These are phyloP conservation scores for Anguilla marmorata DNA, from an alignment of 2,797 vertebrate genomes.

Conservation along the genomic window DNA sequence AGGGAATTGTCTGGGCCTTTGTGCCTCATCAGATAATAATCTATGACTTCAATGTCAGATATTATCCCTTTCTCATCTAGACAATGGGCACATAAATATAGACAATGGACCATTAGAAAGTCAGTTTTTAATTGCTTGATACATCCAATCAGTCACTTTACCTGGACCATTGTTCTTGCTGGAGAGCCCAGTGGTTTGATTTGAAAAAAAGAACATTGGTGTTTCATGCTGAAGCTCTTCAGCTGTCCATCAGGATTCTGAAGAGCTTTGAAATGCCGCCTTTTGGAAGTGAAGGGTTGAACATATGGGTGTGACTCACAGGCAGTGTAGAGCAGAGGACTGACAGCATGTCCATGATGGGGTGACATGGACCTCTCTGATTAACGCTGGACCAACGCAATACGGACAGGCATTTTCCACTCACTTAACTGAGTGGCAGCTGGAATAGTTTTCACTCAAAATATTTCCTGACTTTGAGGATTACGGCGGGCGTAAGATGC, in stretches of 20 bases:
- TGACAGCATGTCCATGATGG: background rate
- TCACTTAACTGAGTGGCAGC: background rate
- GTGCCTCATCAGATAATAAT: background rate
- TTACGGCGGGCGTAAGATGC: background rate
- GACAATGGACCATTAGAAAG: background rate
- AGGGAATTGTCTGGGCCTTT: background rate
- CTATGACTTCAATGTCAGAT: background rate
- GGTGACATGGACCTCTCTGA: background rate
- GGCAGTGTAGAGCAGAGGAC: background rate
- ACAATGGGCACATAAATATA: background rate
- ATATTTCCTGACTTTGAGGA: background rate
- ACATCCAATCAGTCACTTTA: background rate
- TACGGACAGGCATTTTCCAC: background rate
- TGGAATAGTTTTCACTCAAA: background rate
- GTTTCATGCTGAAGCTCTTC: background rate
- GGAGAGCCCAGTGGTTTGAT: background rate
- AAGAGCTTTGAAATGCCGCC: background rate
- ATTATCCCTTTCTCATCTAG: background rate
- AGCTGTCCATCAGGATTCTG: background rate
- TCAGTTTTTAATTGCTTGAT: background rate
- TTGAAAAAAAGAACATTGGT: background rate
- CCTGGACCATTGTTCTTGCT: background rate
- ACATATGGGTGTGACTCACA: background rate
- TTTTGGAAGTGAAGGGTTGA: background rate
- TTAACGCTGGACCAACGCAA: background rate